Conservation (phyloP, 2,113 vertebrate species). For the Thamnaconus septentrionalis region DNA sequence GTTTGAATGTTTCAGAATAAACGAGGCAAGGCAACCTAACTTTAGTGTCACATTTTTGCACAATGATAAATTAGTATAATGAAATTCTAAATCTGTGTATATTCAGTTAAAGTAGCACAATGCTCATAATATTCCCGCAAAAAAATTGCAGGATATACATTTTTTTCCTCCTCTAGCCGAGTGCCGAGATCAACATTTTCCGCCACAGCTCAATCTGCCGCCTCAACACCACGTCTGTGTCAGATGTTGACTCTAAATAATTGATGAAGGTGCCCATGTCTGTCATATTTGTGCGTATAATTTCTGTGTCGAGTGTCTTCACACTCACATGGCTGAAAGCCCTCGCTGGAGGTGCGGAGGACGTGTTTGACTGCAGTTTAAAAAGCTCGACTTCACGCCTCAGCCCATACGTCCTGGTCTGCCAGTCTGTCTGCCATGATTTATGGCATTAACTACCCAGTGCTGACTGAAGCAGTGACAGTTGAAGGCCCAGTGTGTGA, state of each 20-base stretch:
- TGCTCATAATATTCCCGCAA: no score
- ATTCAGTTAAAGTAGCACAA: no score
- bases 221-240: conserved; percentile 48
- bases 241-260: conserved; percentile 69
- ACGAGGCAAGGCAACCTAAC: no score
- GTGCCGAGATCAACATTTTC: conserved; percentile 57
- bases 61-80: no score
- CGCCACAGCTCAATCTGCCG: conserved; percentile 7
- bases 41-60: no score
- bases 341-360: conserved; percentile 35
- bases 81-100: no score
- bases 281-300: conserved; percentile 37
- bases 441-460: neutral
- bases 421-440: neutral
- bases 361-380: conserved; percentile 17
- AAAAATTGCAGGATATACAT: no score
- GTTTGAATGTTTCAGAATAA: neutral
- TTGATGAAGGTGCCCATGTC: conserved; percentile 56
- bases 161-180: conserved; percentile 2
- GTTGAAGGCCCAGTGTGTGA: neutral
- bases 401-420: neutral
- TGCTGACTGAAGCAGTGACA: neutral
- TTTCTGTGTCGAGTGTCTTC: conserved; percentile 40
- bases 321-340: conserved; percentile 35
- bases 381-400: conserved; percentile 31